Percentiles rank a stretch among this genome's conserved stretches.
These are phyloP conservation scores for Pyrrhia umbra DNA, from an alignment of 2,888 invertebrate genomes.

Conservation along the genomic window DNA sequence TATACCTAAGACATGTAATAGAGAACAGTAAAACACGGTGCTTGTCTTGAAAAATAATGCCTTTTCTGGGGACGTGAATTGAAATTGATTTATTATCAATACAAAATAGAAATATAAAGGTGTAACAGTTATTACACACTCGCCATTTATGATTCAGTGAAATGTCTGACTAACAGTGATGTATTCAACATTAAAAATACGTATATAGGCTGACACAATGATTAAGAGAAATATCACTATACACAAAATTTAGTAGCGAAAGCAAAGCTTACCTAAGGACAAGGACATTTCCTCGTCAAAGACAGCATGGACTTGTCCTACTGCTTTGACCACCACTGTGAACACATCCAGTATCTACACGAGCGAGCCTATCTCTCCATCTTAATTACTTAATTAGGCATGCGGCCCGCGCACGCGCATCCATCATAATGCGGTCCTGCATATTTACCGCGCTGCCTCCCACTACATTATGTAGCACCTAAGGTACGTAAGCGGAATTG, in stretches of 20 bases:
- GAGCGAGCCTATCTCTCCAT: conserved; percentile 66
- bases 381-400: conserved; percentile 75
- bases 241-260: background rate
- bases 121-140: background rate
- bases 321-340: conserved; percentile 11
- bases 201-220: too few species aligned
- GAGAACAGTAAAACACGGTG: conserved; percentile 1
- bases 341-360: conserved; percentile 31
- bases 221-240: too few species aligned
- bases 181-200: too few species aligned
- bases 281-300: background rate
- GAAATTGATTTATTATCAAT: background rate
- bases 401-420: conserved; percentile 63
- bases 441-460: conserved; percentile 22
- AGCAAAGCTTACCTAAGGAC: background rate
- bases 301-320: background rate
- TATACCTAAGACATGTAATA: conserved; percentile 3
- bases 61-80: background rate
- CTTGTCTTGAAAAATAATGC: background rate
- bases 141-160: too few species aligned
- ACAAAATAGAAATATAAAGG: too few species aligned
- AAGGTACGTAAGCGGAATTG: background rate
- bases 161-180: background rate
- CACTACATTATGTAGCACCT: conserved; percentile 23
- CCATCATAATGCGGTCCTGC: conserved; percentile 53